These are phyloP conservation scores for Tetragnatha versicolor DNA, from an alignment of 1,140 invertebrate genomes.

Conservation along the genomic window DNA sequence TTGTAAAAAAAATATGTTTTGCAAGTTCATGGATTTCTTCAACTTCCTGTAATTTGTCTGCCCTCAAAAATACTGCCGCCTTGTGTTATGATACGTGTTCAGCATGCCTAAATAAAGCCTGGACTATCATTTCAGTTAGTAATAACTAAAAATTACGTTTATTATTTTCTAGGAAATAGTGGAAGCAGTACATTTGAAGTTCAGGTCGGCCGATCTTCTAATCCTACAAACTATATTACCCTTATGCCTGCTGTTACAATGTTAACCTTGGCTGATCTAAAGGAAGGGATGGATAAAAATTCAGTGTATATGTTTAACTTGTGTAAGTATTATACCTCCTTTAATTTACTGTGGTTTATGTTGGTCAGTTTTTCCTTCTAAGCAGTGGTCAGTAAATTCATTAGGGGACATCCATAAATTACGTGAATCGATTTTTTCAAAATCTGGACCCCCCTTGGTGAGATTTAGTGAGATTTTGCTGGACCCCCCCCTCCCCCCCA, in stretches of 20 bases:
- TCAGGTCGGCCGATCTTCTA: constrained; percentile 10
- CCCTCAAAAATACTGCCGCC: too few relatives aligned
- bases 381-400: too few relatives aligned
- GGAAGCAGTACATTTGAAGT: constrained; percentile 14
- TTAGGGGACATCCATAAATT: too few relatives aligned
- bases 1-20: not conserved
- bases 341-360: not conserved
- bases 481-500: too few relatives aligned
- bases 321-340: too few relatives aligned
- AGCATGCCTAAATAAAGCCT: too few relatives aligned
- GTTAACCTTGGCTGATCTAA: not conserved
- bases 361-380: not conserved
- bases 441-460: too few relatives aligned
- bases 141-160: not conserved
- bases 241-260: constrained; percentile 15
- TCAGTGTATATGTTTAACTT: constrained; percentile 11
- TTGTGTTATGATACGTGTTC: too few relatives aligned
- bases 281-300: not conserved
- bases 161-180: not conserved
- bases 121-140: too few relatives aligned
- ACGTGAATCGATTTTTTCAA: too few relatives aligned
- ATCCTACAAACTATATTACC: not conserved
- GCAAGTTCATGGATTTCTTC: not conserved
- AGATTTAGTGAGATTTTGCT: too few relatives aligned
- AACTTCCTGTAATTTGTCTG: not conserved